Conservation (phyloP, 2,888 invertebrate species). For the Ganaspis brasiliensis region DNA sequence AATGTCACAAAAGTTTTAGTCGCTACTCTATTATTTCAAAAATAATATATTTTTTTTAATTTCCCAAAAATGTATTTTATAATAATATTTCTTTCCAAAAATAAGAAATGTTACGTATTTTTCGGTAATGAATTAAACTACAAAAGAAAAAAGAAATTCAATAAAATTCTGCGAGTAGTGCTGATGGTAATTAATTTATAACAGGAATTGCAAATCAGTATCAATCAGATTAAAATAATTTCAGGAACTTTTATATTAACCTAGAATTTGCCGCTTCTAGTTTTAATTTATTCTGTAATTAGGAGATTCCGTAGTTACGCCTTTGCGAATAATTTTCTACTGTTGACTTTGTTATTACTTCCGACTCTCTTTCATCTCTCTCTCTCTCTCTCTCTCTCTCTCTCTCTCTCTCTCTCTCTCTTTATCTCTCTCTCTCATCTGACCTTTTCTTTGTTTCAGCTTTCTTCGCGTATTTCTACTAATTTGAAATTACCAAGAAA, state of each 20-base stretch:
- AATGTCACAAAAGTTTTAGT: neutral
- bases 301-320: neutral
- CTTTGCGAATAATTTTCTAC: constrained; percentile 24
- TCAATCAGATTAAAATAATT: constrained; percentile 14
- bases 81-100: no score
- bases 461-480: constrained; percentile 71
- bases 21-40: no score
- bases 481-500: constrained; percentile 45
- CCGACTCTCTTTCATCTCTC: constrained; percentile 31
- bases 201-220: neutral
- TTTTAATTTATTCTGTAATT: constrained; percentile 2
- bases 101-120: no score
- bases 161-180: no score
- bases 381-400: neutral
- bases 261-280: neutral
- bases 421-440: neutral
- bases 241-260: neutral
- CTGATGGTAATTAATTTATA: no score
- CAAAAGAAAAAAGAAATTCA: no score
- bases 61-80: no score
- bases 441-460: constrained; percentile 65
- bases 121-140: no score
- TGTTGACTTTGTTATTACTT: constrained; percentile 15
- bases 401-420: neutral
- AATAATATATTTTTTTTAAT: no score